Conservation (phyloP, 2,888 invertebrate species). For the Galerucella pusilla region DNA sequence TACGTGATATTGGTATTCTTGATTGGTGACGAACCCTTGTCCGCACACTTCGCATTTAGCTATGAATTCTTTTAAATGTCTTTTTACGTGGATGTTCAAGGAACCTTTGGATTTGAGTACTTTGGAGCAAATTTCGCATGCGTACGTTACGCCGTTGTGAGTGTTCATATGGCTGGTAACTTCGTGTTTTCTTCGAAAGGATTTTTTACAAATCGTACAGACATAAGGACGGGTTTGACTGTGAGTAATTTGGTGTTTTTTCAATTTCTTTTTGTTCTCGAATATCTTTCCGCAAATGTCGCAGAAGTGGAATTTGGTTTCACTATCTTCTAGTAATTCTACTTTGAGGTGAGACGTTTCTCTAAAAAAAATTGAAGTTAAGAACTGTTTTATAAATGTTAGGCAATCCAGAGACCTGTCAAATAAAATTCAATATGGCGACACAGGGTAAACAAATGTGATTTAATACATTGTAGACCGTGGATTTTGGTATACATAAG, state of each 20-base stretch:
- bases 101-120: constrained; percentile 62
- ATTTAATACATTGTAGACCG: no score
- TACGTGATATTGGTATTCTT: constrained; percentile 55
- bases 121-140: constrained; percentile 70
- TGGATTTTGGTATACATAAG: no score
- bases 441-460: no score
- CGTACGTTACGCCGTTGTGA: constrained; percentile 42
- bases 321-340: constrained; percentile 25
- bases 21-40: constrained; percentile 54
- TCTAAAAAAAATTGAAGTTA: constrained; percentile 3
- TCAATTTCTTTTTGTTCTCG: constrained; percentile 62
- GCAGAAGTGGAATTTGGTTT: constrained; percentile 29
- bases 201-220: constrained; percentile 47
- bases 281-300: constrained; percentile 65
- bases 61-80: constrained; percentile 68
- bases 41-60: constrained; percentile 60
- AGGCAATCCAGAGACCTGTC: no score
- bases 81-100: constrained; percentile 67
- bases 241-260: constrained; percentile 64
- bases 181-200: constrained; percentile 46
- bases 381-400: background rate
- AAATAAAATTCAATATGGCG: no score
- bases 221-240: constrained; percentile 65
- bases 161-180: constrained; percentile 45
- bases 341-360: constrained; percentile 22